phyloP scores from a whole-genome alignment of 1,140 invertebrate species.

The Megalopta genalis region DNA sequence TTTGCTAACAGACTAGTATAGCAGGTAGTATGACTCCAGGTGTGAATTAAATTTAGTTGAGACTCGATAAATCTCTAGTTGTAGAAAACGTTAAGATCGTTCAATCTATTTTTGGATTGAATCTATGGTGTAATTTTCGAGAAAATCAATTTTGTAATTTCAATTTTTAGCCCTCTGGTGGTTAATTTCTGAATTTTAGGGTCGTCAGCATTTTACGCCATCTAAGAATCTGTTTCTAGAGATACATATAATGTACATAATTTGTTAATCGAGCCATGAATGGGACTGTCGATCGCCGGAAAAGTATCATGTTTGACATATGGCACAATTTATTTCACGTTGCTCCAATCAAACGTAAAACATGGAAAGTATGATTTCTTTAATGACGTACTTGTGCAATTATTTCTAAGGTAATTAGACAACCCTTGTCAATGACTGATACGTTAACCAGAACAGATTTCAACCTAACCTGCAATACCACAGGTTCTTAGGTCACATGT shows the following conservation, averaged over 20 bases:
- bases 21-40: too few relatives aligned
- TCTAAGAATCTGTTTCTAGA: conserved; percentile 4
- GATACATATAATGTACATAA: conserved; percentile 5
- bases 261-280: conserved; percentile 17
- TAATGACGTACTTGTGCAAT: conserved; percentile 49
- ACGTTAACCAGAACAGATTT: neutral
- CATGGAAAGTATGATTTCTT: conserved; percentile 35
- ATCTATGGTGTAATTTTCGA: too few relatives aligned
- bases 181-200: neutral
- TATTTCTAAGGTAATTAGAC: conserved; percentile 50
- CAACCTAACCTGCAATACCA: conserved; percentile 17
- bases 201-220: conserved; percentile 7
- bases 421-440: neutral
- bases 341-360: conserved; percentile 34
- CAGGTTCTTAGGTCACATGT: neutral
- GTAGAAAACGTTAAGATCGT: too few relatives aligned
- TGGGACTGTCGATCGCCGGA: conserved; percentile 18
- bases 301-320: conserved; percentile 60
- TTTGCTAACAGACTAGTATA: too few relatives aligned
- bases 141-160: too few relatives aligned
- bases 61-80: too few relatives aligned
- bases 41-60: too few relatives aligned
- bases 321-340: conserved; percentile 46
- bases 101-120: too few relatives aligned
- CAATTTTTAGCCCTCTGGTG: too few relatives aligned